phyloP scores from a whole-genome alignment of 2,113 vertebrate species.

The Hepsetus odoe region DNA sequence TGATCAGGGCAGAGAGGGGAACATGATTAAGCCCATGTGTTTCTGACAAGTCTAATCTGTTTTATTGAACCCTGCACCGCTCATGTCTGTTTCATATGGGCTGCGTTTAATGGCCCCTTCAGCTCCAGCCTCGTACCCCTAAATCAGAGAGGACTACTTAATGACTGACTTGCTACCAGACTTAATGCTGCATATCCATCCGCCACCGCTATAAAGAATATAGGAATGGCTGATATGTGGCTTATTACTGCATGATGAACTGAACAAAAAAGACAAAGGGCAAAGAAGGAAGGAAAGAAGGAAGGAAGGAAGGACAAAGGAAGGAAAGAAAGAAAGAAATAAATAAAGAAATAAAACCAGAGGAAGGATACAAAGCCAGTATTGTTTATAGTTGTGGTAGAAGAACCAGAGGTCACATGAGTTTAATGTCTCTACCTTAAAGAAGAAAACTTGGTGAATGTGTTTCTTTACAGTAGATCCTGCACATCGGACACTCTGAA shows the following conservation, averaged over 20 bases:
- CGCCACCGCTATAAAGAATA: neutral
- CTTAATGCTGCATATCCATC: conserved; percentile 7
- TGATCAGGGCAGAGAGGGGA: conserved; percentile 9
- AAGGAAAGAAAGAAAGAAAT: neutral
- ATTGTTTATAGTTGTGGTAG: too few relatives aligned
- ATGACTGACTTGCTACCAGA: neutral
- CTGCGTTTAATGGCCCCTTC: neutral
- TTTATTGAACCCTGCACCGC: conserved; percentile 16
- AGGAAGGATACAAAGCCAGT: too few relatives aligned
- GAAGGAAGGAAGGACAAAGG: too few relatives aligned
- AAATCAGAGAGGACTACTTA: conserved; percentile 1
- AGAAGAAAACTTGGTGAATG: too few relatives aligned
- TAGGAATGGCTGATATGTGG: neutral
- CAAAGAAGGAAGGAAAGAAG: neutral
- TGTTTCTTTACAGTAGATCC: too few relatives aligned
- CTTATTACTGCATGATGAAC: neutral
- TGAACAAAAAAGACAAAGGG: neutral
- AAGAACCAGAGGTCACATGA: too few relatives aligned
- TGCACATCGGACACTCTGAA: too few relatives aligned
- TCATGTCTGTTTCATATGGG: neutral
- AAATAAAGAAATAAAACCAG: neutral
- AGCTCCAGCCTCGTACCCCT: neutral
- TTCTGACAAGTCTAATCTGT: conserved; percentile 7
- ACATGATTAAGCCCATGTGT: conserved; percentile 13
- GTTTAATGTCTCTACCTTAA: too few relatives aligned